Conservation (phyloP, 2,113 vertebrate species). For the Hippopotamus amphibius region DNA sequence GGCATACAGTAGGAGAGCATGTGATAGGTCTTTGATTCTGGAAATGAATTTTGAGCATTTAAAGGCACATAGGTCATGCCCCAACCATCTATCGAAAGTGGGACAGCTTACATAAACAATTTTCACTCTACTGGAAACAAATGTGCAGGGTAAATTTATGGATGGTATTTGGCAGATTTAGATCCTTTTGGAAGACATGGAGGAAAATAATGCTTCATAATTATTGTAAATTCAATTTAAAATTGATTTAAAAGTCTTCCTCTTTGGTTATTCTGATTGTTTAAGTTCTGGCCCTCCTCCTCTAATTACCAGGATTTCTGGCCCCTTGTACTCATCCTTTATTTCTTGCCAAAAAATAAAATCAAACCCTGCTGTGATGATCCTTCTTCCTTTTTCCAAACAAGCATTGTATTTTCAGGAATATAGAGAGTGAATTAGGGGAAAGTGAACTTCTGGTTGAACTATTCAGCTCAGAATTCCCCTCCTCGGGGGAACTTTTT, state of each 20-base stretch:
- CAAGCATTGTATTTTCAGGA: conserved; percentile 63
- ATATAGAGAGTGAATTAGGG: not conserved
- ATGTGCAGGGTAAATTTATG: conserved; percentile 55
- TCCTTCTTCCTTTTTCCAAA: conserved; percentile 48
- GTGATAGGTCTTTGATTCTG: not conserved
- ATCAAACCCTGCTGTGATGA: conserved; percentile 70
- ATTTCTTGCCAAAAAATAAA: conserved; percentile 77
- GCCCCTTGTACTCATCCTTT: conserved; percentile 57
- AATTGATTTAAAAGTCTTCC: conserved; percentile 68
- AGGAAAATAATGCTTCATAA: conserved; percentile 72
- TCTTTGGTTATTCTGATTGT: conserved; percentile 69
- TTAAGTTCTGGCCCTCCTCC: conserved; percentile 65
- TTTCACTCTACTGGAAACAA: conserved; percentile 69
- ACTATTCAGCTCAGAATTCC: not conserved
- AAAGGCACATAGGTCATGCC: not conserved
- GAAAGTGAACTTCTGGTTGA: conserved; percentile 19
- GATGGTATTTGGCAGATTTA: conserved; percentile 60
- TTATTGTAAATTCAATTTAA: conserved; percentile 78
- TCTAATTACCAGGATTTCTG: conserved; percentile 70
- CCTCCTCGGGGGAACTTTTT: not conserved
- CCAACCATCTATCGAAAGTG: not conserved
- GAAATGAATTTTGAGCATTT: conserved; percentile 29
- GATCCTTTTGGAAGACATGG: conserved; percentile 68
- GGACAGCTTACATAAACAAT: conserved; percentile 30
- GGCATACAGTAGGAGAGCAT: not conserved